A percentile compares a stretch with the other conserved stretches of the same genome.
Conservation (phyloP, 2,888 invertebrate genomes). For the Beris chalybata region DNA sequence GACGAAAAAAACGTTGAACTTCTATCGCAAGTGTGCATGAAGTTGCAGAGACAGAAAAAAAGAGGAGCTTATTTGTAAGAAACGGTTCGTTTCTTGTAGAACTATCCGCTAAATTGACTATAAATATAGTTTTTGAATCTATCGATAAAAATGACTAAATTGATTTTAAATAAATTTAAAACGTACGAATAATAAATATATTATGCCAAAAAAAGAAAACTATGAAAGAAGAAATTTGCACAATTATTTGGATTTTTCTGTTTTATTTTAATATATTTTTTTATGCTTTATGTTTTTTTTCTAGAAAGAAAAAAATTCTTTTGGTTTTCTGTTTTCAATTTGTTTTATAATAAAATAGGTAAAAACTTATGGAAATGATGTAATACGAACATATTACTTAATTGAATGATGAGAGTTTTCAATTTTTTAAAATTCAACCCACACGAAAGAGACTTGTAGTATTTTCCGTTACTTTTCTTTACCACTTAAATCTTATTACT, state of each 20-base stretch:
- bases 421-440: not conserved
- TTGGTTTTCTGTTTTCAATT: conserved; percentile 49
- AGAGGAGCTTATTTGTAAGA: too few species aligned
- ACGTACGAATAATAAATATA: too few species aligned
- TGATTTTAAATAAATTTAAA: too few species aligned
- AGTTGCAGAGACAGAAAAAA: too few species aligned
- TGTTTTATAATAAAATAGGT: conserved; percentile 51
- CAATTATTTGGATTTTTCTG: conserved; percentile 1
- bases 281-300: conserved; percentile 60
- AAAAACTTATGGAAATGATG: conserved; percentile 43
- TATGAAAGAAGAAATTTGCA: conserved; percentile 52
- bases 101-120: too few species aligned
- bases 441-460: not conserved
- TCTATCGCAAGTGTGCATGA: too few species aligned
- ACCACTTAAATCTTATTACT: not conserved
- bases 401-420: not conserved
- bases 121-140: too few species aligned
- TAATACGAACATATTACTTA: conserved; percentile 43
- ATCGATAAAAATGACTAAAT: too few species aligned
- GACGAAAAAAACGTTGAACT: too few species aligned
- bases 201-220: too few species aligned
- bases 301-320: conserved; percentile 40
- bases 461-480: not conserved
- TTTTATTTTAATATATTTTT: conserved; percentile 59
- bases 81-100: too few species aligned